phyloP scores from a whole-genome alignment of 2,888 invertebrate genomes.

The Dilophus febrilis region DNA sequence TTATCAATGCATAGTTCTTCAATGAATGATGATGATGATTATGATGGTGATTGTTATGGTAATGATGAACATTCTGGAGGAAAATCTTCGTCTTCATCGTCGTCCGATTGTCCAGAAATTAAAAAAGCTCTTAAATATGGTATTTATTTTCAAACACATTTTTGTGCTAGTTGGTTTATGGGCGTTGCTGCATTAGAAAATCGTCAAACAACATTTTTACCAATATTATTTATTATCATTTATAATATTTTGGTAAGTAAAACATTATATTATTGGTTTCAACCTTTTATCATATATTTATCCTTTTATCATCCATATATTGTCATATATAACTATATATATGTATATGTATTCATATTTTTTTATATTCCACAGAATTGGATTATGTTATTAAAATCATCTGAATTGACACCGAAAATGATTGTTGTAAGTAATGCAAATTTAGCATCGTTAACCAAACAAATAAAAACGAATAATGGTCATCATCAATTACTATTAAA shows the following conservation, averaged over 20 bases:
- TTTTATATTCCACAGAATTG: conserved; percentile 9
- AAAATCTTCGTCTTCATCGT: too few relatives aligned
- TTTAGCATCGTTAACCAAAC: conserved; percentile 8
- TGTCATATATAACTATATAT: background rate
- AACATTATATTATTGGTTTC: too few relatives aligned
- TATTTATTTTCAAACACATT: conserved; percentile 50
- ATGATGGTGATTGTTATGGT: too few relatives aligned
- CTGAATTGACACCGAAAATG: conserved; percentile 10
- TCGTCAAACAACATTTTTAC: conserved; percentile 40
- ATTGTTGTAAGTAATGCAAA: conserved; percentile 3
- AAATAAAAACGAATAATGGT: conserved; percentile 3
- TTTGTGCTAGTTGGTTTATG: conserved; percentile 57
- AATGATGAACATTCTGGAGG: conserved; percentile 28
- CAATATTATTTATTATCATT: conserved; percentile 38
- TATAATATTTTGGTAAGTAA: conserved; percentile 39
- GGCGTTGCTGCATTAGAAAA: conserved; percentile 57
- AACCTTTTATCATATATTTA: too few relatives aligned
- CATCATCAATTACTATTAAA: background rate
- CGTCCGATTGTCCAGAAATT: conserved; percentile 37
- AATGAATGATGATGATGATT: too few relatives aligned
- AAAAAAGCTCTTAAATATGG: conserved; percentile 43
- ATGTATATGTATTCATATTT: background rate
- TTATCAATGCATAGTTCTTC: conserved; percentile 31
- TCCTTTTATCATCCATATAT: background rate
- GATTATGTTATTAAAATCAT: conserved; percentile 10